Evolutionary conservation across 64 coral and sea anemone species (phyloP), one percentile per base, ranked within the genome.

Genomic region (Dendrophyllia cribrosa): DNA sequence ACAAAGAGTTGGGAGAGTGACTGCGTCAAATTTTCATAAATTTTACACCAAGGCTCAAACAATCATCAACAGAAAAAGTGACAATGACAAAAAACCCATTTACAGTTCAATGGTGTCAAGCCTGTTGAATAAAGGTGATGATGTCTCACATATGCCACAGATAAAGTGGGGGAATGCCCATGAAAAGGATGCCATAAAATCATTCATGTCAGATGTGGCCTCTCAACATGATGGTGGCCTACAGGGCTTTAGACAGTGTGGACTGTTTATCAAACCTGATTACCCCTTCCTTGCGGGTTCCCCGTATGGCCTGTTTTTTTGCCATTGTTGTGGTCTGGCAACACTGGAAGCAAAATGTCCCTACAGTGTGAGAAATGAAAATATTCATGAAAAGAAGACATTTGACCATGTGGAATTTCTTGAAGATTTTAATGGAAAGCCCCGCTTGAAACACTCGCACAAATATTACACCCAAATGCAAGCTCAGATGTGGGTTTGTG

Each of bases 321-420:
- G 91, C 43, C 87, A 88, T 11, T 93, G 91, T 78, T 88, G 91
- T 17, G 9, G n/a, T 3, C 91, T 24, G 51, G 56, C 64, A 47
- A 87, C 72, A 26, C 26, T 93, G 51, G 91, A 93, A 79, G 84
- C 87, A 3, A 93, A 87, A 11, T 93, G 84, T 75, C 91, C 84
- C 43, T 73, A 92, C 20, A 25, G 3, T 75, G 90, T 86, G 0
- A 1, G 58, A 86, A 19, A 92, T 45, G 69, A 69, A 24, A 48
- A 90, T 55, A 3, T 90, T 11, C 49, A 80, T 26, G 10, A 72
- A 46, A 6, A 66, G 45, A 65, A 82, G 50, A 49, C 79, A 2
- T 91, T 12, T 70, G n/a, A 59, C 16, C 64, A 73, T 7, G 24
- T 55, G 12, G 77, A 83, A 10, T 91, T 91, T 34, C 66, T 91